Base-by-base conservation (phyloP, 2,888 invertebrate species). In the Lottia gigantea region DNA sequence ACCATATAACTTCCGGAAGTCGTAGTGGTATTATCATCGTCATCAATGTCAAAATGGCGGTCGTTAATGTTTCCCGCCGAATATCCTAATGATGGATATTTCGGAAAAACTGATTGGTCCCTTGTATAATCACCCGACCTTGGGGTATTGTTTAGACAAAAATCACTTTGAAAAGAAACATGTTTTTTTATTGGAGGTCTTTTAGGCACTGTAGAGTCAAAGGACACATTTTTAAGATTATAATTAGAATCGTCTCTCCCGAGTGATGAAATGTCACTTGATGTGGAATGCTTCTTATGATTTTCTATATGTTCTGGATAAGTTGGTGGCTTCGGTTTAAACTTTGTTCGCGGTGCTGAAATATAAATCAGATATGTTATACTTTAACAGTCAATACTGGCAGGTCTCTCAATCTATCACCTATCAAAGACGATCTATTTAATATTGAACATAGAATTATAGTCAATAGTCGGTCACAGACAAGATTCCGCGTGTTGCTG, bases 21-120 rank as follows among this genome's bases (percentile, higher is more conserved):
- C 14, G 76, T 78, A 14, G 76, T 78, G 47, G 74, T 77, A 74
- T 73, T 71, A 63, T 73, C 74, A 68, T 77, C 75, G 31, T 77
- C 75, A 16, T 62, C 66, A 4, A 71, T 74, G 62, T 78, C 76
- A 71, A 74, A 68, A 63, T 74, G 74, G 25, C 68, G 67, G 46
- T 76, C 72, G 16, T 71, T 66, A 23, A 71, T 68, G 26, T 71
- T 45, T 6, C 46, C 63, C 46, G 55, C 65, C 19, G 61, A 72
- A 47, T 71, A 47, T 31, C 67, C 64, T 12, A 66, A 46, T 62
- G 46, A 46, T 46, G 15, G 11, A 12, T 46, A 23, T 6, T 62
- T 62, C 1, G 47, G 25, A 62, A 26, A 68, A n/a, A 66, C 49
- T 7, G 67, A 26, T 62, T 46, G 62, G 46, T 62, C 23, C n/a